Evolutionary conservation across 2,113 vertebrate species (phyloP), one percentile per base, ranked within the genome.

Genomic region (Catharus minimus): DNA sequence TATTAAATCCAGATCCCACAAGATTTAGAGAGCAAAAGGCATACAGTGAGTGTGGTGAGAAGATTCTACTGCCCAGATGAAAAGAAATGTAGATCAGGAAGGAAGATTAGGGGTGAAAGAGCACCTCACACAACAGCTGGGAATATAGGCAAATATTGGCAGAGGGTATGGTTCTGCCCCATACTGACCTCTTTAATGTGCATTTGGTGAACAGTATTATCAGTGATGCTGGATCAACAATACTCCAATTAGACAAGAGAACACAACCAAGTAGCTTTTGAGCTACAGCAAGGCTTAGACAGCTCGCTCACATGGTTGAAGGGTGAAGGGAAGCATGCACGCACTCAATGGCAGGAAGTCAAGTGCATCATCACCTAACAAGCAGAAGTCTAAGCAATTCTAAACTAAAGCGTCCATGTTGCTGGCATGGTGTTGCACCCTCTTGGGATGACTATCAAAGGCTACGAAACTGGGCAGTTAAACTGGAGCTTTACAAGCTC

Each of bases 251-350:
- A 38, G 52, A 81, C 38, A 61, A 10, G 2, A 11, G 22, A 91
- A 74, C 27, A 8, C 56, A 89, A 7, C 1, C 11, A 83, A 60
- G 26, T 11, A 77, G 28, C 32, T 84, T 80, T 57, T 46, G 65
- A 74, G 46, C 27, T 68, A 56, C n/a, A 61, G 55, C 41, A 89
- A 56, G 16, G 36, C 41, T 82, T 43, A 32, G 24, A 53, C 10
- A 0, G 0, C 32, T 57, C 7, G 1, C 4, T 69, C 11, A 36
- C 1, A 0, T 24, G 32, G 26, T 18, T 68, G n/a, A 82, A 38
- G 2, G 0, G 47, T 60, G 14, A 61, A 83, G 11, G n/a, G 11
- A 83, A 66, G 22, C 26, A 41, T 15, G 50, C 24, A 32, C 11
- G 39, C 19, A 79, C 17, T 62, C 52, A 41, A 0, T 11, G 11